Percentiles rank a stretch among this genome's conserved stretches.
These are phyloP conservation scores for Patiria pectinifera DNA, from an alignment of 53 echinoderm and acorn worm species.

Conservation along the genomic window DNA sequence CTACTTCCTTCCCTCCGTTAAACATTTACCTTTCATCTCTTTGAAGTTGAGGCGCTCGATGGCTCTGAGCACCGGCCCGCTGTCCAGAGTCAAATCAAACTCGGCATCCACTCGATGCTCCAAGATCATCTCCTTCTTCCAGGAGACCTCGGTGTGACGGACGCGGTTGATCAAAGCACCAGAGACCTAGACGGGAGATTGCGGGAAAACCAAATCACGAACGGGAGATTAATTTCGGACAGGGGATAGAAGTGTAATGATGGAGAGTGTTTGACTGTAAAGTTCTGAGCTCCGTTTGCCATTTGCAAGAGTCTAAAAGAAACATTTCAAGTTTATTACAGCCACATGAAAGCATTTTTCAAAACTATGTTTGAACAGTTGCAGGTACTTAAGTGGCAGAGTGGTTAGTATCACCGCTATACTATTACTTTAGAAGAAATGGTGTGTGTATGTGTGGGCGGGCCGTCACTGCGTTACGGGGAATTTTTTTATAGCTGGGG, in stretches of 20 bases:
- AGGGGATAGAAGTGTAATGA: not conserved
- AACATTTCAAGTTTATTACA: no score
- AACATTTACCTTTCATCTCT: conserved; percentile 95
- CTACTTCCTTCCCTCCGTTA: not conserved
- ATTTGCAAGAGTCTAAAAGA: not conserved
- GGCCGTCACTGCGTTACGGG: no score
- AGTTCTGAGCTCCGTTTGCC: not conserved
- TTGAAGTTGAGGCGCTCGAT: conserved; percentile 95
- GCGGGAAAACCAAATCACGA: not conserved
- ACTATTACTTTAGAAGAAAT: no score
- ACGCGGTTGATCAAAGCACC: conserved; percentile 86
- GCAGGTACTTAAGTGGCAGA: no score
- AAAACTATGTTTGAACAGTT: no score
- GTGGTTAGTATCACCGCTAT: no score
- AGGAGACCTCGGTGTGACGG: conserved; percentile 85
- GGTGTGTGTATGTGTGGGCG: no score
- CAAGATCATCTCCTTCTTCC: conserved; percentile 98
- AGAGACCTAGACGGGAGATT: conserved; percentile 70
- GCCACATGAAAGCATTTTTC: no score
- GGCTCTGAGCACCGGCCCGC: conserved; percentile 84
- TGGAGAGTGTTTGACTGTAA: not conserved
- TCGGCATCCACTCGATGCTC: conserved; percentile 91
- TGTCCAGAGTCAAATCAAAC: conserved; percentile 97
- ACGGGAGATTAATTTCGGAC: not conserved
- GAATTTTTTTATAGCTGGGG: no score